A percentile compares a stretch with the other conserved stretches of the same genome.
Conservation (phyloP, 1,140 invertebrate species). For the Drosophila gunungcola region DNA sequence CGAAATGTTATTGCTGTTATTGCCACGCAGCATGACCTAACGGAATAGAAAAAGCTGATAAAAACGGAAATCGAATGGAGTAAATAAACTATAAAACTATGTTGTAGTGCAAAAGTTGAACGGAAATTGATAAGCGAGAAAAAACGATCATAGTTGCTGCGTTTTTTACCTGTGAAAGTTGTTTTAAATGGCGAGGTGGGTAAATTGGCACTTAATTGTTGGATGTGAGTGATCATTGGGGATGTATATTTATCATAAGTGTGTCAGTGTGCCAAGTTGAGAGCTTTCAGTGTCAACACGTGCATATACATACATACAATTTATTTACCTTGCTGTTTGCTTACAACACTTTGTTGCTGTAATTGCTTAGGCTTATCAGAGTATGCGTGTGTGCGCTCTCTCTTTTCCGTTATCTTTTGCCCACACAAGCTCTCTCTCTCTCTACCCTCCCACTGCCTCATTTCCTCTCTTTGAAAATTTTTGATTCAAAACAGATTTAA, state of each 20-base stretch:
- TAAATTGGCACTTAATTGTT: conserved; percentile 21
- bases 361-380: conserved; percentile 54
- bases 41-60: conserved; percentile 45
- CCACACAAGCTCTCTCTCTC: background rate
- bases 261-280: conserved; percentile 70
- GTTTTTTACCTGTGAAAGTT: conserved; percentile 46
- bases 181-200: conserved; percentile 53
- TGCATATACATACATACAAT: conserved; percentile 12
- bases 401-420: conserved; percentile 23
- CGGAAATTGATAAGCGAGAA: conserved; percentile 59
- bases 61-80: conserved; percentile 36
- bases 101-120: conserved; percentile 58
- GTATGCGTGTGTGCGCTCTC: conserved; percentile 14
- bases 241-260: conserved; percentile 30
- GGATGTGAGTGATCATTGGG: conserved; percentile 30
- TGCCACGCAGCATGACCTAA: conserved; percentile 26
- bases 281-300: conserved; percentile 55
- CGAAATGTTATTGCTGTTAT: conserved; percentile 35
- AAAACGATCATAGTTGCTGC: background rate
- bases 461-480: background rate
- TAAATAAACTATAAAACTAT: conserved; percentile 28
- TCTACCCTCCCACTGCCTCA: conserved; percentile 7
- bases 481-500: conserved; percentile 43
- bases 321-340: conserved; percentile 44
- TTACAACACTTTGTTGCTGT: conserved; percentile 58